Evolutionary conservation across 1,140 invertebrate species (phyloP), one percentile per base, ranked within the genome.

Genomic region (Nebria ingens): DNA sequence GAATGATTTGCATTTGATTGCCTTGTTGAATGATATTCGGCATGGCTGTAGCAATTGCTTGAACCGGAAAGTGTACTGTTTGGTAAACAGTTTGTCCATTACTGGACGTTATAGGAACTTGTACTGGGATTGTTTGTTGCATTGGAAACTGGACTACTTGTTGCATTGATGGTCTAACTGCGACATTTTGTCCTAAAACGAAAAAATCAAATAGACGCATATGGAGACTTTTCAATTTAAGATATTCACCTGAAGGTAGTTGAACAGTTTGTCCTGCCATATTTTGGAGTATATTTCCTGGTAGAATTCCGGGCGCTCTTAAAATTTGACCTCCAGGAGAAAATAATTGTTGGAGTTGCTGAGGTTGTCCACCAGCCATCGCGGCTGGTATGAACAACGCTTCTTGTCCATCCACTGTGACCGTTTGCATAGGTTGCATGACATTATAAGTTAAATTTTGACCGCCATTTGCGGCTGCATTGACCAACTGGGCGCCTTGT

Each of bases 21-120:
- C 21, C 68, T 12, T 77, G 72, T 69, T 61, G 77, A 56, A 66
- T 78, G 66, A 76, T 79, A 68, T 68, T 78, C 60, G 69, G 81
- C 64, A 79, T 67, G 58, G 64, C 74, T 6, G 78, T 71, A 12
- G 82, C 77, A 1, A 88, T 73, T 1, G 86, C 76, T 71, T 93
- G 89, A 19, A 93, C 77, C 0, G 91, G 92, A 63, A 96, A 84
- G 70, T 96, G 91, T 1, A 95, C 84, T 0, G 92, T 95, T 67
- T 96, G 92, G 68, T 92, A 91, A 53, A 95, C 82, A 0, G 91
- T 95, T 70, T 96, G 92, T 0, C 93, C 93, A 71, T 87, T 89
- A 15, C 83, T 82, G 4, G 88, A 84, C 56, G 89, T 87, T 54
- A 97, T 90, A 1, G 93, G 93, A 38, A 95, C 86, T 74, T 95